These are phyloP conservation scores for Agriotes lineatus DNA, from an alignment of 2,888 invertebrate genomes.

Conservation along the genomic window DNA sequence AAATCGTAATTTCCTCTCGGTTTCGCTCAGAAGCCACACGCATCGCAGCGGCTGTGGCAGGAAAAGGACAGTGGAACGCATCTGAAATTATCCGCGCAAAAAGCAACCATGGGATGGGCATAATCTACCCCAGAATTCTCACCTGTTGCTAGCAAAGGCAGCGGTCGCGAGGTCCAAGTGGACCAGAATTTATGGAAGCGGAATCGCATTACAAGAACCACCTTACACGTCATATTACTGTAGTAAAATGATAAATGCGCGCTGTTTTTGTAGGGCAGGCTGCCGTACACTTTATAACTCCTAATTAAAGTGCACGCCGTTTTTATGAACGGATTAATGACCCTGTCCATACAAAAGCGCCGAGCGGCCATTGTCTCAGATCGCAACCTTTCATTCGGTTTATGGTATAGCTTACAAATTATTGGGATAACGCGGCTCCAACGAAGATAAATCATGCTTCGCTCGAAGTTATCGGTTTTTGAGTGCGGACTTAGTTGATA, in stretches of 20 bases:
- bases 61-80: slow-evolving; percentile 14
- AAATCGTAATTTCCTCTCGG: neutral
- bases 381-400: slow-evolving; percentile 51
- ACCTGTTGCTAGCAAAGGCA: slow-evolving; percentile 32
- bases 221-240: slow-evolving; percentile 47
- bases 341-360: slow-evolving; percentile 35
- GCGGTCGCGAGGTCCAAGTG: slow-evolving; percentile 25
- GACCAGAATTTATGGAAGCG: slow-evolving; percentile 40
- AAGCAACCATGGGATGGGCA: neutral
- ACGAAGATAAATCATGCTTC: slow-evolving; percentile 33
- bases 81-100: slow-evolving; percentile 6
- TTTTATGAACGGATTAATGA: slow-evolving; percentile 48
- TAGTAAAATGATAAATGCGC: slow-evolving; percentile 50
- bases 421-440: slow-evolving; percentile 44
- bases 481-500: neutral
- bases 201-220: slow-evolving; percentile 49
- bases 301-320: slow-evolving; percentile 48
- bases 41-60: slow-evolving; percentile 25
- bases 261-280: slow-evolving; percentile 43
- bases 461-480: slow-evolving; percentile 12
- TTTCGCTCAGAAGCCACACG: slow-evolving; percentile 29
- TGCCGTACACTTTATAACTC: slow-evolving; percentile 47
- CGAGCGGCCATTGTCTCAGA: slow-evolving; percentile 36
- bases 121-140: slow-evolving; percentile 19
- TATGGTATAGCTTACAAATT: slow-evolving; percentile 52